These are phyloP conservation scores for Chaenocephalus aceratus DNA, from an alignment of 2,113 vertebrate genomes.

Conservation along the genomic window DNA sequence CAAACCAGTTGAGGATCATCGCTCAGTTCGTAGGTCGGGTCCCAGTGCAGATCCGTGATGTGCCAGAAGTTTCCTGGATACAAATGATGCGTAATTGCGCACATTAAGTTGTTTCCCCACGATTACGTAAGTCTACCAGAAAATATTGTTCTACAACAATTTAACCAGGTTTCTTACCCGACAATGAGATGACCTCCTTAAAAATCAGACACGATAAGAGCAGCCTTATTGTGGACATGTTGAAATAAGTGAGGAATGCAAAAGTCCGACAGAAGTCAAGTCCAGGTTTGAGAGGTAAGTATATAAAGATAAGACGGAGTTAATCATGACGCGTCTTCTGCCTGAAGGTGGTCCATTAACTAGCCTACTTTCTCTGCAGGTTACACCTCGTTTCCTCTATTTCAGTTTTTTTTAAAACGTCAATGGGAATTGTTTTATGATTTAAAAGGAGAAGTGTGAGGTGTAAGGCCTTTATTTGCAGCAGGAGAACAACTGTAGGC, in stretches of 20 bases:
- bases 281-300: slow-evolving; percentile 26
- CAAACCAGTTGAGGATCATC: slow-evolving; percentile 82
- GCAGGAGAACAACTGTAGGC: too few species aligned
- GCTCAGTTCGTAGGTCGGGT: slow-evolving; percentile 84
- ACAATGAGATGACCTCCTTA: slow-evolving; percentile 33
- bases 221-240: slow-evolving; percentile 55
- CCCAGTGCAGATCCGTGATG: slow-evolving; percentile 92
- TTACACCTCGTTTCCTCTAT: neutral
- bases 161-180: slow-evolving; percentile 55
- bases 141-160: neutral
- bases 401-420: too few species aligned
- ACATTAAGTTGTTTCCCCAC: neutral
- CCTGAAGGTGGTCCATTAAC: neutral
- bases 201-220: slow-evolving; percentile 59
- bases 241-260: slow-evolving; percentile 17
- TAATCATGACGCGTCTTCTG: neutral
- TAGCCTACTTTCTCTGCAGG: neutral
- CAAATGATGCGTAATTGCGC: slow-evolving; percentile 21
- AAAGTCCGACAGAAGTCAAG: slow-evolving; percentile 8
- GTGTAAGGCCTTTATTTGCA: too few species aligned
- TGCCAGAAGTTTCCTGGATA: slow-evolving; percentile 92
- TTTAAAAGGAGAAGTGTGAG: too few species aligned
- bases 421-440: too few species aligned
- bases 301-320: slow-evolving; percentile 63
- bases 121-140: neutral